A percentile compares a stretch with the other conserved stretches of the same genome.
Evolutionary conservation across 2,113 vertebrate species (phyloP).

Genomic region (Axis porcinus): DNA sequence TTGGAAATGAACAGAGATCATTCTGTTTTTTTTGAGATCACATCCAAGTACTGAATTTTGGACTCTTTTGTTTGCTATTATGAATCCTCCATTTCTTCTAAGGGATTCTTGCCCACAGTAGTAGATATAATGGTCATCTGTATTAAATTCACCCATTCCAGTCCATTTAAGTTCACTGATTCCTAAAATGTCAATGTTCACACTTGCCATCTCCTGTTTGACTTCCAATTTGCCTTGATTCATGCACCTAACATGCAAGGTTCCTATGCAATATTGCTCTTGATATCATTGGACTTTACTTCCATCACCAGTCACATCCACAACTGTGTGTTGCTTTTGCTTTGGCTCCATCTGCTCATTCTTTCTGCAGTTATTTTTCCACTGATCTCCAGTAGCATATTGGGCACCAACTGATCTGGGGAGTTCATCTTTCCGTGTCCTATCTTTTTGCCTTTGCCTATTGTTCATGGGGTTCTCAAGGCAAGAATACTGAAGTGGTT

Average conservation of each 20-base stretch:
- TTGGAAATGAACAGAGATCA: background rate
- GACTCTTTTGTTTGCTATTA: background rate
- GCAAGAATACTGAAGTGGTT: background rate
- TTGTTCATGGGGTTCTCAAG: background rate
- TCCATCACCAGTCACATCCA: background rate
- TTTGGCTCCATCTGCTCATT: background rate
- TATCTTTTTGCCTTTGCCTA: background rate
- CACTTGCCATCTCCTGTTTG: background rate
- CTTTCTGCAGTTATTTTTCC: background rate
- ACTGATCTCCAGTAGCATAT: background rate
- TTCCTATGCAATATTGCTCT: background rate
- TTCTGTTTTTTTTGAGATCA: background rate
- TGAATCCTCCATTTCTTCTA: background rate
- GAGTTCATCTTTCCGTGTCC: background rate
- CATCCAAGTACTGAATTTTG: background rate
- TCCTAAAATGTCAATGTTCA: background rate
- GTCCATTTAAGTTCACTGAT: background rate
- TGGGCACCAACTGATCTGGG: background rate
- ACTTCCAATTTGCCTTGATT: background rate
- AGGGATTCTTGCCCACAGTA: background rate
- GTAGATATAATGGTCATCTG: background rate
- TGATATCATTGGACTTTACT: rapidly evolving
- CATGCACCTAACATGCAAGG: background rate
- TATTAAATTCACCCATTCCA: background rate
- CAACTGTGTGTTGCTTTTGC: background rate